Evolutionary conservation across 2,888 invertebrate genomes (phyloP), one percentile per base, ranked within the genome.

Genomic region (Molorchus minor): DNA sequence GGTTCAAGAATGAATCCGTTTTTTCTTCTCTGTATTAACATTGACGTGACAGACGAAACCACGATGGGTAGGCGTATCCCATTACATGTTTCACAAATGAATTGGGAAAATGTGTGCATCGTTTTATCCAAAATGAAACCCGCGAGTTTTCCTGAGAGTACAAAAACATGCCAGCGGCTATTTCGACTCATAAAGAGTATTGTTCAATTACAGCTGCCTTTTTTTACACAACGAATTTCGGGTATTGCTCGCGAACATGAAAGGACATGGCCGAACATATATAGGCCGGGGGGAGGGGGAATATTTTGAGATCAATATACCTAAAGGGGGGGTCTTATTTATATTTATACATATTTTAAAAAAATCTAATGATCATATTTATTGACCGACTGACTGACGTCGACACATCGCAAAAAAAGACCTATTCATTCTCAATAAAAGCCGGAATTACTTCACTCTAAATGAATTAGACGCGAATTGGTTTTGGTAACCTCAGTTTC

Each of bases 401-500:
- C n/a, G n/a, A n/a, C n/a, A n/a, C n/a, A n/a, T n/a, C n/a, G n/a
- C n/a, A n/a, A n/a, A n/a, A n/a, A n/a, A n/a, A n/a, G n/a, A n/a
- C n/a, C n/a, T n/a, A n/a, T n/a, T n/a, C n/a, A n/a, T n/a, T n/a
- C n/a, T n/a, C n/a, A n/a, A n/a, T n/a, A n/a, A n/a, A n/a, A n/a
- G n/a, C 25, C 15, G 5, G 29, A 49, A 35, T 49, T 36, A 19
- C 25, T 49, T 20, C 20, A 5, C 13, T 15, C 12, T 49, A 49
- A 49, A 38, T 38, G 36, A 49, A 49, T 49, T 49, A 49, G 7
- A 12, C 12, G 10, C 35, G 20, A 49, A 49, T 49, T 49, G 38
- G 49, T 38, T 21, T 16, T 20, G 29, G 38, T 15, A 29, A 49
- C 19, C 38, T 38, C 13, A 49, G 20, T 49, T 49, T 49, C 21